phyloP scores from a whole-genome alignment of 2,113 vertebrate species.

The Callopanchax toddi region DNA sequence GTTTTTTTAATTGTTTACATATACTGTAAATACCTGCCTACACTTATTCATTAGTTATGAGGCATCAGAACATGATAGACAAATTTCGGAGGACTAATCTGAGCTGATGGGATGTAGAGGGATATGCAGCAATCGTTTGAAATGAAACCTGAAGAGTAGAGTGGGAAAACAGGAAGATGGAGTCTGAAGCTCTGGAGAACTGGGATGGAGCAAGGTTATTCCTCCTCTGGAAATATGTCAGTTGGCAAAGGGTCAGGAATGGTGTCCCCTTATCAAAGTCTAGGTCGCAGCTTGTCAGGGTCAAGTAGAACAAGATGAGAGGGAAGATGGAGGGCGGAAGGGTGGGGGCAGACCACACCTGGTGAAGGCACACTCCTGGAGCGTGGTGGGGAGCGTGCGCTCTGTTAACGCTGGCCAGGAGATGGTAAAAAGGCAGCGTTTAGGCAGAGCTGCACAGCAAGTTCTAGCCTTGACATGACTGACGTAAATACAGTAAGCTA shows the following conservation, averaged over 20 bases:
- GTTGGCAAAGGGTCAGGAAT: constrained; percentile 70
- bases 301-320: constrained; percentile 73
- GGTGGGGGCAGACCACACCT: constrained; percentile 70
- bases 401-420: constrained; percentile 30
- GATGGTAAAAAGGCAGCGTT: constrained; percentile 29
- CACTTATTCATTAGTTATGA: too few relatives aligned
- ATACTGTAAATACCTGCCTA: too few relatives aligned
- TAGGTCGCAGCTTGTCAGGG: constrained; percentile 58
- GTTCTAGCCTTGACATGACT: constrained; percentile 74
- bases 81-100: too few relatives aligned
- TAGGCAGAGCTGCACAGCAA: constrained; percentile 49
- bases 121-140: too few relatives aligned
- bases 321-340: constrained; percentile 31
- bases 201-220: too few relatives aligned
- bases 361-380: constrained; percentile 70
- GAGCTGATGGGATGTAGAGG: too few relatives aligned
- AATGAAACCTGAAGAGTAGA: too few relatives aligned
- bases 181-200: too few relatives aligned
- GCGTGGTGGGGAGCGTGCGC: constrained; percentile 37
- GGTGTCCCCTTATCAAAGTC: constrained; percentile 57
- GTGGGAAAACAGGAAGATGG: too few relatives aligned
- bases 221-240: too few relatives aligned
- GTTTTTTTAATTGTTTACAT: too few relatives aligned
- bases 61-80: too few relatives aligned
- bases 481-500: constrained; percentile 56